Evolutionary conservation across 1,140 invertebrate species (phyloP).

Genomic region (Andrena cerasifolii): DNA sequence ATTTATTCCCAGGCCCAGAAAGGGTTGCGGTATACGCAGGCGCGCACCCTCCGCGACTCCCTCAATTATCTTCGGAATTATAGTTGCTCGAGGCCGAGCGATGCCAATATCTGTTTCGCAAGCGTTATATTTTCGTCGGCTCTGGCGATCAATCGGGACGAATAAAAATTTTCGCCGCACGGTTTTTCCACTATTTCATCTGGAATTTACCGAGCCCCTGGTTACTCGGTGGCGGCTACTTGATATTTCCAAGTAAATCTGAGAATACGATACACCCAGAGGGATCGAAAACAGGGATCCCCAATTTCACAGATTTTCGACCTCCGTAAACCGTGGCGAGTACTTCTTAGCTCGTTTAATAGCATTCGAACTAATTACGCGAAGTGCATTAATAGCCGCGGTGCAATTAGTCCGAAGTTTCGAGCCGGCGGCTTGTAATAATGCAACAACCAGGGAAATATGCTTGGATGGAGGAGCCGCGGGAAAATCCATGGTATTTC

Average conservation of each 20-base stretch:
- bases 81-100: background rate
- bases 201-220: no score
- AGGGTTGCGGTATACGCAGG: background rate
- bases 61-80: slow-evolving; percentile 8
- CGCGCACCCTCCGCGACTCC: background rate
- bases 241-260: no score
- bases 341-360: background rate
- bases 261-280: no score
- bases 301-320: no score
- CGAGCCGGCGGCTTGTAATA: no score
- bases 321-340: background rate
- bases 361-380: background rate
- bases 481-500: background rate
- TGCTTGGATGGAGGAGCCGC: background rate
- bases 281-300: background rate
- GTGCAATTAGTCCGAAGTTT: background rate
- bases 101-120: background rate
- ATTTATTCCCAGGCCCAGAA: slow-evolving; percentile 33
- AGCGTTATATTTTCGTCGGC: background rate
- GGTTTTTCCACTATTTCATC: background rate
- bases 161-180: background rate
- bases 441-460: no score
- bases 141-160: background rate
- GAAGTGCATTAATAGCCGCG: background rate
- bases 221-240: no score